Percentiles rank a stretch among this genome's conserved stretches.
These are phyloP conservation scores for Arothron firmamentum DNA, from an alignment of 2,113 vertebrate species.

Conservation along the genomic window DNA sequence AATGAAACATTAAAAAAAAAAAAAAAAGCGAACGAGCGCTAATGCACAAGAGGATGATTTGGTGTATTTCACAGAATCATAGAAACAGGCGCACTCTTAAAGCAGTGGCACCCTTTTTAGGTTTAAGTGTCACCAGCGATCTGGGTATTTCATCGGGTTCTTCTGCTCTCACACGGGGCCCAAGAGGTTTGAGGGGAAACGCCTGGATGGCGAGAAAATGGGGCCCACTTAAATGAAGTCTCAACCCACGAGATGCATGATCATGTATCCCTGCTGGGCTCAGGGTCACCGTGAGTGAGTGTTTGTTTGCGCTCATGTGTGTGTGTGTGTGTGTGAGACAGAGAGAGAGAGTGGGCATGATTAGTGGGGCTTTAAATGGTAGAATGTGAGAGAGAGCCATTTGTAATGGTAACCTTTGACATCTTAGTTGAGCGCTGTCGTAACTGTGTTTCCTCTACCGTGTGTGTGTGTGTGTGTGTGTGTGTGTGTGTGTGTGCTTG, in stretches of 20 bases:
- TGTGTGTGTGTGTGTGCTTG: conserved; percentile 1
- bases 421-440: conserved; percentile 40
- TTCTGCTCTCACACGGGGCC: conserved; percentile 10
- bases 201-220: conserved; percentile 41
- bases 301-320: conserved; percentile 5
- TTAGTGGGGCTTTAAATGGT: conserved; percentile 30
- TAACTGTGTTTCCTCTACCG: conserved; percentile 54
- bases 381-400: conserved; percentile 62
- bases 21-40: conserved; percentile 8
- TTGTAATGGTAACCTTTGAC: conserved; percentile 63
- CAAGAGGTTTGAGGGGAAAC: conserved; percentile 38
- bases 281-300: conserved; percentile 17
- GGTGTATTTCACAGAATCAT: conserved; percentile 19
- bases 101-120: conserved; percentile 23
- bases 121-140: conserved; percentile 3
- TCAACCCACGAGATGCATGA: conserved; percentile 27
- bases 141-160: conserved; percentile 3
- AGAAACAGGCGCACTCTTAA: conserved; percentile 23
- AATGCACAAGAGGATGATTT: conserved; percentile 19
- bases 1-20: no score
- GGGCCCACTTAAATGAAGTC: conserved; percentile 34
- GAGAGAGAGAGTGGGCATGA: conserved; percentile 10
- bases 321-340: not conserved
- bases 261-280: conserved; percentile 20
- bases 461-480: not conserved